These are phyloP conservation scores for Pocota personata DNA, from an alignment of 2,888 invertebrate species.

Conservation along the genomic window DNA sequence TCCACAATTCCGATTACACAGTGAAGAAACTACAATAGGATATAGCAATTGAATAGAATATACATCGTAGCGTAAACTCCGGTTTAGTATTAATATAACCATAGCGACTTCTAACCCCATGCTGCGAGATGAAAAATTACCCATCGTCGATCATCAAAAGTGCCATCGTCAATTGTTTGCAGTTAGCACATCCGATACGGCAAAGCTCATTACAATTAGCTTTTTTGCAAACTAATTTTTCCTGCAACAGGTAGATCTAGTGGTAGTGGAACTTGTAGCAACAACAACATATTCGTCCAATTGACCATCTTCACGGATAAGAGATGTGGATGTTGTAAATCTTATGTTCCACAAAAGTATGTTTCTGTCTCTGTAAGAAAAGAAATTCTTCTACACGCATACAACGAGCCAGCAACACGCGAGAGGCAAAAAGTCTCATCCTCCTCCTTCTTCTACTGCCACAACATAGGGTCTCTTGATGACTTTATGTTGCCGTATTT, in stretches of 20 bases:
- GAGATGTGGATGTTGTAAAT: conserved; percentile 52
- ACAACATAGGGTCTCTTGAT: conserved; percentile 53
- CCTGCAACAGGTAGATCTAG: neutral
- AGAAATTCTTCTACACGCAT: conserved; percentile 60
- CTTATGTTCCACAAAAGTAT: conserved; percentile 56
- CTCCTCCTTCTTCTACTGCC: conserved; percentile 26
- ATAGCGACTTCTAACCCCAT: conserved; percentile 52
- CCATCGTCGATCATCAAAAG: conserved; percentile 61
- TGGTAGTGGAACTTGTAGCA: neutral
- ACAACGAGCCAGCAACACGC: conserved; percentile 21
- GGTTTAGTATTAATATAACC: conserved; percentile 42
- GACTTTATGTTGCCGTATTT: conserved; percentile 37
- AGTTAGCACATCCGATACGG: conserved; percentile 57
- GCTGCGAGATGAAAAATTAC: conserved; percentile 45
- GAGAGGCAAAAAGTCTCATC: conserved; percentile 54
- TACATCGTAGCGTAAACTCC: neutral
- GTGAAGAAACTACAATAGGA: conserved; percentile 22
- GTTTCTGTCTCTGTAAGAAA: neutral
- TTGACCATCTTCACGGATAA: conserved; percentile 47
- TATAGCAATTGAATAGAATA: conserved; percentile 12
- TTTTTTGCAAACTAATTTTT: conserved; percentile 25
- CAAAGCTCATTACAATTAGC: conserved; percentile 58
- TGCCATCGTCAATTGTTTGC: conserved; percentile 65
- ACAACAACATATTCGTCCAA: conserved; percentile 31
- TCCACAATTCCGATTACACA: conserved; percentile 17